A percentile compares a stretch with the other conserved stretches of the same genome.
phyloP scores from a whole-genome alignment of 53 echinoderm and acorn worm genomes.

The Apostichopus leukothele region DNA sequence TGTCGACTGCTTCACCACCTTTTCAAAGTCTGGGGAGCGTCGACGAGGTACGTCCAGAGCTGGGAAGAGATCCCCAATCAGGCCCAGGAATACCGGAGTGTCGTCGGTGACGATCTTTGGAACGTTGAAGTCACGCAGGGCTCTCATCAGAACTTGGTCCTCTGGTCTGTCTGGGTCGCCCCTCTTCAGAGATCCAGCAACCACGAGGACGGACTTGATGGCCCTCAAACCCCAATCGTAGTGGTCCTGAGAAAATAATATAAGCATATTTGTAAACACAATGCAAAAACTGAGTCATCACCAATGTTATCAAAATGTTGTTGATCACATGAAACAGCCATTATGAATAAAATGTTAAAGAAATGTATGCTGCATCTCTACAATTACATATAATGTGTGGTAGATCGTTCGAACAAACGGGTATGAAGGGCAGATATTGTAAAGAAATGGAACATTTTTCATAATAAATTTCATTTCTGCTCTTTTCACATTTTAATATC shows the following conservation, averaged over 20 bases:
- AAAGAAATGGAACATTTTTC: no score
- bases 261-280: no score
- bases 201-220: conserved; percentile 94
- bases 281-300: no score
- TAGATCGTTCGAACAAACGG: no score
- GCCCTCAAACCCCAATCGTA: conserved; percentile 99
- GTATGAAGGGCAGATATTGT: no score
- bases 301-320: no score
- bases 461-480: no score
- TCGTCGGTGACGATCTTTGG: conserved; percentile 98
- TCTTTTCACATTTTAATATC: no score
- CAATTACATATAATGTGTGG: no score
- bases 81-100: conserved; percentile 92
- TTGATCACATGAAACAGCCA: no score
- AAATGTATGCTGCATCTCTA: no score
- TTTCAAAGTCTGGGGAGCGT: conserved; percentile 85
- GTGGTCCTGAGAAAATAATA: conserved; percentile 65
- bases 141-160: conserved; percentile 96
- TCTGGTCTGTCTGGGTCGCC: conserved; percentile 90
- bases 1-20: conserved; percentile 96
- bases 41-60: conserved; percentile 95
- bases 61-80: conserved; percentile 95
- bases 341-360: no score
- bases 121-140: conserved; percentile 97
- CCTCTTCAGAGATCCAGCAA: conserved; percentile 93